Percentiles rank a stretch among this genome's conserved stretches.
phyloP scores from a whole-genome alignment of 1,140 invertebrate genomes.

The Chironomus striatipennis region DNA sequence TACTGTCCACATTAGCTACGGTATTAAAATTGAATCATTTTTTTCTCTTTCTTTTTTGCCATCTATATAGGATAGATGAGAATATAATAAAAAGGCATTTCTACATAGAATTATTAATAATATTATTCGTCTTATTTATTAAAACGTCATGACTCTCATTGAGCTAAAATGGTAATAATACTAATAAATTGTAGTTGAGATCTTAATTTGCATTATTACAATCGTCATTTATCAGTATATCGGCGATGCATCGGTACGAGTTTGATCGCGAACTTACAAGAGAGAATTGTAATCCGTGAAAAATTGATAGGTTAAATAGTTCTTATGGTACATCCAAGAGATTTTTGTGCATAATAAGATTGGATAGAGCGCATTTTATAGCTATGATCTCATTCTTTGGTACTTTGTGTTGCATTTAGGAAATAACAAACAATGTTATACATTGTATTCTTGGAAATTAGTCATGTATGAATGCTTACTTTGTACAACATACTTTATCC shows the following conservation, averaged over 20 bases:
- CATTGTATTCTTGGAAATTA: too few relatives aligned
- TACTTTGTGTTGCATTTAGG: too few relatives aligned
- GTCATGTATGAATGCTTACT: too few relatives aligned
- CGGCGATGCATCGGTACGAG: too few relatives aligned
- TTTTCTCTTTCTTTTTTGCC: too few relatives aligned
- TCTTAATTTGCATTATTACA: background rate
- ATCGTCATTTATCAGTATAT: too few relatives aligned
- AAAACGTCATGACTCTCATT: slow-evolving; percentile 8
- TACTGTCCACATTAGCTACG: background rate
- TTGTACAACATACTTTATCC: too few relatives aligned
- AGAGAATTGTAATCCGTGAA: background rate
- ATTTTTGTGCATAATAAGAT: too few relatives aligned
- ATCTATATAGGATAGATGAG: background rate
- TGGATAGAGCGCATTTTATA: too few relatives aligned
- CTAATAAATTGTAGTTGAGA: background rate
- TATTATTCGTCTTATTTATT: background rate
- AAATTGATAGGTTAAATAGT: slow-evolving; percentile 2
- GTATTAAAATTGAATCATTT: slow-evolving; percentile 9
- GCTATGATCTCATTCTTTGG: too few relatives aligned
- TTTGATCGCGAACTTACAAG: background rate
- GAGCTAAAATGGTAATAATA: background rate
- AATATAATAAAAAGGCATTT: background rate
- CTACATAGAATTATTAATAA: background rate
- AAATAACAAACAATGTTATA: too few relatives aligned
- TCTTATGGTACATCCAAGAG: background rate